phyloP scores from a whole-genome alignment of 2,113 vertebrate genomes.

The Ciconia maguari region DNA sequence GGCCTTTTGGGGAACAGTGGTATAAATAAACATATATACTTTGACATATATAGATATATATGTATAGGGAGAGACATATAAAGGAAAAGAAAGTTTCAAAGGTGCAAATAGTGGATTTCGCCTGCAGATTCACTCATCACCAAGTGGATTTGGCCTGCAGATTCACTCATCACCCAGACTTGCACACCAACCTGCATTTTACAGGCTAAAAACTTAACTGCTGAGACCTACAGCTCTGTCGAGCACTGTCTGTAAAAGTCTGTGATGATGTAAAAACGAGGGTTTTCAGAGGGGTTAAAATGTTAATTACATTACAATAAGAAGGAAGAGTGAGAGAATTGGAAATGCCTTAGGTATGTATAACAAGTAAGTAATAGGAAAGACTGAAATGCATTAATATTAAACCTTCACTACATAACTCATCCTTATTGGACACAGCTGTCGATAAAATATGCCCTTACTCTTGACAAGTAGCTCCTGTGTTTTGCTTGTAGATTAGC shows the following conservation, averaged over 20 bases:
- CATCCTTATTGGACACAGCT: conserved; percentile 79
- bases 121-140: not conserved
- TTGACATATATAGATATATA: not conserved
- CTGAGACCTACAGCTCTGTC: not conserved
- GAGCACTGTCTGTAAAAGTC: not conserved
- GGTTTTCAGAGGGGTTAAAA: conserved; percentile 18
- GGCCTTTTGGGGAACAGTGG: not conserved
- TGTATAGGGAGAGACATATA: not conserved
- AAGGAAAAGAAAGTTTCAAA: not conserved
- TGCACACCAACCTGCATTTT: not conserved
- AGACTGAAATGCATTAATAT: conserved; percentile 65
- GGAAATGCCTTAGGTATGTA: conserved; percentile 4
- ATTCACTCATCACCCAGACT: not conserved
- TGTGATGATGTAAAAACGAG: not conserved
- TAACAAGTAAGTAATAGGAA: conserved; percentile 6
- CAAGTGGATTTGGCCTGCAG: not conserved
- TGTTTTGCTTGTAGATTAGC: conserved; percentile 79
- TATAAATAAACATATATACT: not conserved
- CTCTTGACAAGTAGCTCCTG: conserved; percentile 75
- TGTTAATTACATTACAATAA: conserved; percentile 56
- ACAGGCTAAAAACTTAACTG: not conserved
- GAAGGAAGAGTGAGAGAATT: conserved; percentile 26
- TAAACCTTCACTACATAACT: conserved; percentile 72
- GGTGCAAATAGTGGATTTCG: not conserved
- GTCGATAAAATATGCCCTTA: conserved; percentile 77